These are phyloP conservation scores for Anhinga anhinga DNA, from an alignment of 2,113 vertebrate genomes.

Conservation along the genomic window DNA sequence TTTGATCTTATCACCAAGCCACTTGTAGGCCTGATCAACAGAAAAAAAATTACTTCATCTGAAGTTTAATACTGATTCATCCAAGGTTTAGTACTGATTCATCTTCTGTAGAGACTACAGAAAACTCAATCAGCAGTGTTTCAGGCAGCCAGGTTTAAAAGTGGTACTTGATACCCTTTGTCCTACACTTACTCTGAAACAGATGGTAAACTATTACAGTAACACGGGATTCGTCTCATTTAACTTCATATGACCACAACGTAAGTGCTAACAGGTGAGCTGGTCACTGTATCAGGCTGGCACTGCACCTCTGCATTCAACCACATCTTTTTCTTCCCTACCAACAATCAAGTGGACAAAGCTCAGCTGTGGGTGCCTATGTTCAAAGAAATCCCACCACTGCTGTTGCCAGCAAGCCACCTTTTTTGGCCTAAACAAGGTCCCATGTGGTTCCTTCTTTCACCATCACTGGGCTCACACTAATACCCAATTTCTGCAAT, in stretches of 20 bases:
- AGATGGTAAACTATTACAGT: not conserved
- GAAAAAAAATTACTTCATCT: not conserved
- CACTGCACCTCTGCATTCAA: not conserved
- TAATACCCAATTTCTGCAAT: not conserved
- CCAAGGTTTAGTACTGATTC: not conserved
- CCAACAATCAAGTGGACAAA: not conserved
- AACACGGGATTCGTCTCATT: not conserved
- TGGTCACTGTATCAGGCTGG: accelerated
- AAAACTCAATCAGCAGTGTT: not conserved
- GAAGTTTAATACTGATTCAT: not conserved
- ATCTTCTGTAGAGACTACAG: not conserved
- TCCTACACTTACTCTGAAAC: not conserved
- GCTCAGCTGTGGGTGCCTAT: not conserved
- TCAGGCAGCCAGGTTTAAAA: not conserved
- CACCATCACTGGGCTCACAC: not conserved
- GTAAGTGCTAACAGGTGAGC: accelerated
- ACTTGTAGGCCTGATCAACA: not conserved
- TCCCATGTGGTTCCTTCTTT: not conserved
- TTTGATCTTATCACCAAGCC: not conserved
- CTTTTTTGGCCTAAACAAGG: not conserved
- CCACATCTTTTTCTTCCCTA: not conserved
- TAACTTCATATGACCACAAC: not conserved
- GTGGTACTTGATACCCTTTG: not conserved
- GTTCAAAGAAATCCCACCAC: not conserved
- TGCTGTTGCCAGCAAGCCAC: not conserved